Evolutionary conservation across 2,797 vertebrate species (phyloP), one percentile per base, ranked within the genome.

Genomic region (Loris lydekkerianus): DNA sequence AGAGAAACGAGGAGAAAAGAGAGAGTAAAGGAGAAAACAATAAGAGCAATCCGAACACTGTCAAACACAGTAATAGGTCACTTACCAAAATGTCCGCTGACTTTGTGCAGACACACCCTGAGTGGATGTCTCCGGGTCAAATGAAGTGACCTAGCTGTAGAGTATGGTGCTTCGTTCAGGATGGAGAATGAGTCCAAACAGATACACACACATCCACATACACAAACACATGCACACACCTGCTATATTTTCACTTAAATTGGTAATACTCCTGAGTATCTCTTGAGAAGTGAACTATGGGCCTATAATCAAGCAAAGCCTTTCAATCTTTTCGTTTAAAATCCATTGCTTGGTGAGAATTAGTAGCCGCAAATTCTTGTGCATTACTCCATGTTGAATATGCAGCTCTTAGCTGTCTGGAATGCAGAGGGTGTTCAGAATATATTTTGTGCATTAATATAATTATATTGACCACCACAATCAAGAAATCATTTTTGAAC

Each of bases 1-100:
- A 94, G 70, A 56, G 14, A 85, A 86, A 85, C n/a, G n/a, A n/a
- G n/a, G 70, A 56, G 14, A 85, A 86, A 85, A 94, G 70, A 56
- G 14, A 85, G 82, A 85, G 10, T 2, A 37, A 43, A 20, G 7
- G n/a, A 77, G 17, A n/a, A 76, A 75, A 43, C 76, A 81, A 43
- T 18, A 37, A 37, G 10, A 88, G 43, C 65, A 9, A 5, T 17
- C 29, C 56, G 34, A 29, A 78, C 43, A 80, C 29, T 65, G 10
- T 61, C 37, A 96, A 91, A 93, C 18, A 93, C 88, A 89, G 60
- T 21, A 63, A 10, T 60, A 86, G 3, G 5, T 73, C 34, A 75
- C 23, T 89, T 34, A 81, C 7, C 20, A 87, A 93, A 88, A 15
- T 86, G 31, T 31, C 82, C 76, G 27, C 1, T 78, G 11, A 94